A percentile compares a stretch with the other conserved stretches of the same genome.
Conservation (phyloP, 2,797 vertebrate genomes). For the Cynodonichthys magdalenae region DNA sequence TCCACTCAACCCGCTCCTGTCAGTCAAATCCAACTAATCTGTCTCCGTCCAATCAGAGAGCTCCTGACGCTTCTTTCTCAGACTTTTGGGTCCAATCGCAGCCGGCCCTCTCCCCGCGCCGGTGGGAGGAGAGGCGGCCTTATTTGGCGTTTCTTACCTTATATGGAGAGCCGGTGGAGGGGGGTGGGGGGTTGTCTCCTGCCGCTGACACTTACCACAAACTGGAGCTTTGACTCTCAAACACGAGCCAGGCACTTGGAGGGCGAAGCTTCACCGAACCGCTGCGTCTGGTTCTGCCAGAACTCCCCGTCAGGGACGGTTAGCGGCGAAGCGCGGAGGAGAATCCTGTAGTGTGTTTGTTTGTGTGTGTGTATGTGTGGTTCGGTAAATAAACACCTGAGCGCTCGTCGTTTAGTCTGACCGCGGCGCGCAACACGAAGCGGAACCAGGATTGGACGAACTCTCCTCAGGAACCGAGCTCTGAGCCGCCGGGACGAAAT, state of each 20-base stretch:
- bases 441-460: slow-evolving; percentile 16
- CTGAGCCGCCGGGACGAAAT: slow-evolving; percentile 26
- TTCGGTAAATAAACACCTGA: slow-evolving; percentile 12
- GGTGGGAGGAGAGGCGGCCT: slow-evolving; percentile 54
- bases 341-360: neutral
- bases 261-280: slow-evolving; percentile 43
- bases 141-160: slow-evolving; percentile 71
- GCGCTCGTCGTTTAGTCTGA: slow-evolving; percentile 23
- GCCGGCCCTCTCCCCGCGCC: slow-evolving; percentile 1
- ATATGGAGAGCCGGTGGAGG: slow-evolving; percentile 63
- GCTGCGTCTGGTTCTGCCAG: slow-evolving; percentile 1
- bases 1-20: slow-evolving; percentile 43
- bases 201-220: slow-evolving; percentile 81
- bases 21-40: slow-evolving; percentile 49
- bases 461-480: slow-evolving; percentile 20
- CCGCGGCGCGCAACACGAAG: slow-evolving; percentile 22
- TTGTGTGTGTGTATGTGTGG: no score
- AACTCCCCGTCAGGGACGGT: neutral
- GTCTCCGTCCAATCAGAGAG: slow-evolving; percentile 63
- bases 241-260: slow-evolving; percentile 60
- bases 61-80: slow-evolving; percentile 37
- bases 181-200: slow-evolving; percentile 52
- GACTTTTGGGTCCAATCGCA: slow-evolving; percentile 66
- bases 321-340: slow-evolving; percentile 5
- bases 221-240: slow-evolving; percentile 62